These are phyloP conservation scores for Fundulus diaphanus DNA, from an alignment of 2,797 vertebrate genomes.

Conservation along the genomic window DNA sequence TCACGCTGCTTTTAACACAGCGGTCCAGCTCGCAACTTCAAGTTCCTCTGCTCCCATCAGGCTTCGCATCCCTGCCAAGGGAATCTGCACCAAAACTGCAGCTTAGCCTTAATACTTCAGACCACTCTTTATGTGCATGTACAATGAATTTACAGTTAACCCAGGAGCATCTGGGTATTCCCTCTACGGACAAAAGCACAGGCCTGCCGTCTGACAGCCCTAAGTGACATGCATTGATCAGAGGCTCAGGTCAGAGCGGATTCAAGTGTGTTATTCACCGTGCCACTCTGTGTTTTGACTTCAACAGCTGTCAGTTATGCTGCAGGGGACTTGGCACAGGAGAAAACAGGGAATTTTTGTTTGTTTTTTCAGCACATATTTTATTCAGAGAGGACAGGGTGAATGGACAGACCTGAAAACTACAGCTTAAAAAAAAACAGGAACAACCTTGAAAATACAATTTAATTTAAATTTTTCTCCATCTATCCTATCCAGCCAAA, in stretches of 20 bases:
- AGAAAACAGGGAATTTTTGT: constrained; percentile 28
- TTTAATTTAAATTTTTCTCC: background rate
- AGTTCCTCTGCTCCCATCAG: constrained; percentile 20
- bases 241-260: constrained; percentile 55
- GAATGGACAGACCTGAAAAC: background rate
- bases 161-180: constrained; percentile 37
- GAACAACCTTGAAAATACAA: background rate
- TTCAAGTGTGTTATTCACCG: constrained; percentile 42
- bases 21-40: constrained; percentile 5
- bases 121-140: constrained; percentile 51
- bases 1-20: constrained; percentile 3
- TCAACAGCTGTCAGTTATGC: constrained; percentile 47
- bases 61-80: constrained; percentile 14
- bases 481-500: background rate
- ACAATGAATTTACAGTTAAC: constrained; percentile 54
- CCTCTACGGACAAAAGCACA: constrained; percentile 38
- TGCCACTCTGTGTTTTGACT: constrained; percentile 35
- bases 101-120: constrained; percentile 26
- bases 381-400: background rate
- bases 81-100: constrained; percentile 19
- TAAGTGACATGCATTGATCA: constrained; percentile 59
- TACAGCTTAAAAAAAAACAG: background rate
- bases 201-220: constrained; percentile 39
- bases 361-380: constrained; percentile 26
- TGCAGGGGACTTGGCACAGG: constrained; percentile 32